Base-by-base conservation (phyloP, 2,888 invertebrate genomes). In the Hemaris fuciformis region DNA sequence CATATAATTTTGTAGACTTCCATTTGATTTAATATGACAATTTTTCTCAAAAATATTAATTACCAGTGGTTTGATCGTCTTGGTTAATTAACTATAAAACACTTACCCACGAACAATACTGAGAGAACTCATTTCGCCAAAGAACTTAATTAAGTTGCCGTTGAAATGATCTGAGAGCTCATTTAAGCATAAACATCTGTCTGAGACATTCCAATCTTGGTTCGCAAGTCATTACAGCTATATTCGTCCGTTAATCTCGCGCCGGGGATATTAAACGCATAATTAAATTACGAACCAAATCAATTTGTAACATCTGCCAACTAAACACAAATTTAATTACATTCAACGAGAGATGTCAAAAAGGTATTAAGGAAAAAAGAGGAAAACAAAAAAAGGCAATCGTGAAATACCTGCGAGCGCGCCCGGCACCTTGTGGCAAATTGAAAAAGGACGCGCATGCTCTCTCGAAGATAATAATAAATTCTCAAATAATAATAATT, bases 401-500 rank as follows among this genome's bases (percentile, higher is more conserved):
- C 69, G 72, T 78, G 71, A 78, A 74, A 77, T 86, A 84, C 87
- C 84, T 84, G 85, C 73, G 76, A 64, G 60, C 45, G 34, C 23
- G 63, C 69, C 77, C 76, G 74, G 84, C 89, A 87, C 88, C 90
- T 90, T 87, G 86, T 91, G 89, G 89, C 89, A 91, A 92, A 92
- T 92, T 92, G 92, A 92, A 91, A 73, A 89, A 89, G 81, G 85
- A 87, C 85, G 89, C 84, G 90, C 88, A 88, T 85, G 87, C 85
- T 86, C 87, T 80, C 76, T 77, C 80, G 75, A 68, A 85, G 83
- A 82, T 90, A 90, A 91, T 91, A 91, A 92, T 92, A 91, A 88
- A 89, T 87, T 86, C 85, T 83, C 89, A 90, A 91, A 92, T 91
- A 91, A 91, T 92, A 92, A 91, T 92, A 91, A 91, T 92, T 90